These are phyloP conservation scores for Sinella curviseta DNA, from an alignment of 1,140 invertebrate genomes.

Conservation along the genomic window DNA sequence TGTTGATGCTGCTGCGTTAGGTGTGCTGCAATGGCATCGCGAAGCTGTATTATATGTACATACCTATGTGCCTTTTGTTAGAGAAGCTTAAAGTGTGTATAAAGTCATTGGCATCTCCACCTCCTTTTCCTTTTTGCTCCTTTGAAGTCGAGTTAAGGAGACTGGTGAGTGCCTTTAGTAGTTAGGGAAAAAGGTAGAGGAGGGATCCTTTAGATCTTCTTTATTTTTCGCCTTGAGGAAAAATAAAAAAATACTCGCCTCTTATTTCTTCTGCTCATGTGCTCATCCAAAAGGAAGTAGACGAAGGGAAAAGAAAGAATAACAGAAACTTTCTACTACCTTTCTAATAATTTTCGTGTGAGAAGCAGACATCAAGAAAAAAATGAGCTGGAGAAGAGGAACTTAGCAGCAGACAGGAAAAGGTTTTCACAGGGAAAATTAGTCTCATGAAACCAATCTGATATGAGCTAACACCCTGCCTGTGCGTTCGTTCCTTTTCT, in stretches of 20 bases:
- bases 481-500: not conserved
- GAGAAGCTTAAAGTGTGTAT: not conserved
- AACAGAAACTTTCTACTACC: not conserved
- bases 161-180: not conserved
- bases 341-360: not conserved
- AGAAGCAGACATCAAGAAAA: too few relatives aligned
- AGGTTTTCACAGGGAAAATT: slow-evolving; percentile 39
- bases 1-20: too few relatives aligned
- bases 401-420: not conserved
- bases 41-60: too few relatives aligned
- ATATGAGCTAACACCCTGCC: slow-evolving; percentile 34
- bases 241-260: not conserved
- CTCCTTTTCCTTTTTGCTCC: too few relatives aligned
- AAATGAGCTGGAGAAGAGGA: too few relatives aligned
- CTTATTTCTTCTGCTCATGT: not conserved
- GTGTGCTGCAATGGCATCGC: too few relatives aligned
- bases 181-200: too few relatives aligned
- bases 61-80: too few relatives aligned
- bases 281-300: not conserved
- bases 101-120: slow-evolving; percentile 16
- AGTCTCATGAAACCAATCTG: slow-evolving; percentile 38
- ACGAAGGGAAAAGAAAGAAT: too few relatives aligned
- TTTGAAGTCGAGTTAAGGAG: not conserved
- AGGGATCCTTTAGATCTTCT: too few relatives aligned
- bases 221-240: not conserved